Percentiles rank a stretch among this genome's conserved stretches.
phyloP scores from a whole-genome alignment of 2,797 vertebrate genomes.

The Chanos chanos region DNA sequence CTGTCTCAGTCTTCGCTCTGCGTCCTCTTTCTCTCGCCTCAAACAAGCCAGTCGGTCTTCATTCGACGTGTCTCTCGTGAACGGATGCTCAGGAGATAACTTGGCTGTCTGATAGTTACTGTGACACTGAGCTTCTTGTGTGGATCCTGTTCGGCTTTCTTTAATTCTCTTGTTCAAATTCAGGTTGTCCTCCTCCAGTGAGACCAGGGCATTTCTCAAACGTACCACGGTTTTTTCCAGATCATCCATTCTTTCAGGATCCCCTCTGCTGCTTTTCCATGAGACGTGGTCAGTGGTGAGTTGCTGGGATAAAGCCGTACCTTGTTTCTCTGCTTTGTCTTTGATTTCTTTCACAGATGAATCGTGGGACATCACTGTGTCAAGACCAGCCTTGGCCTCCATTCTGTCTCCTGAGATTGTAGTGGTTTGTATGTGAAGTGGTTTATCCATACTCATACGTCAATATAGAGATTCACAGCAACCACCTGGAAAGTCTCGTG shows the following conservation, averaged over 20 bases:
- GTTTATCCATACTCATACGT: too few species aligned
- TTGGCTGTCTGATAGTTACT: background rate
- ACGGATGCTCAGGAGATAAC: background rate
- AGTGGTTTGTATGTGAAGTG: too few species aligned
- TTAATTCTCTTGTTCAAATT: slow-evolving; percentile 52
- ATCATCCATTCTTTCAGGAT: slow-evolving; percentile 47
- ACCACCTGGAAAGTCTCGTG: too few species aligned
- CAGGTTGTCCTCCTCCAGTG: slow-evolving; percentile 45
- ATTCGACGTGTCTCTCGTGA: background rate
- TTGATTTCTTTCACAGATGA: too few species aligned
- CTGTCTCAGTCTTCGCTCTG: slow-evolving; percentile 51
- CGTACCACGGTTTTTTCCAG: slow-evolving; percentile 41
- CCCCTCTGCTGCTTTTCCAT: background rate
- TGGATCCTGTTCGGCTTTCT: slow-evolving; percentile 33
- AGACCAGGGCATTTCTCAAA: slow-evolving; percentile 29
- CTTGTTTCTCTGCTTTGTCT: too few species aligned
- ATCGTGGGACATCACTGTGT: too few species aligned
- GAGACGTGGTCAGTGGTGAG: background rate
- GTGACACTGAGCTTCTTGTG: background rate
- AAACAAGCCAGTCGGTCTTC: slow-evolving; percentile 42
- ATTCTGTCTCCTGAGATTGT: too few species aligned
- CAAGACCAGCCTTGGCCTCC: too few species aligned
- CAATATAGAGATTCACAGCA: too few species aligned
- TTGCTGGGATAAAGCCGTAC: too few species aligned
- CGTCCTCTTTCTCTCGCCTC: slow-evolving; percentile 51